phyloP scores from a whole-genome alignment of 1,140 invertebrate species.

The Drosophila nannoptera region DNA sequence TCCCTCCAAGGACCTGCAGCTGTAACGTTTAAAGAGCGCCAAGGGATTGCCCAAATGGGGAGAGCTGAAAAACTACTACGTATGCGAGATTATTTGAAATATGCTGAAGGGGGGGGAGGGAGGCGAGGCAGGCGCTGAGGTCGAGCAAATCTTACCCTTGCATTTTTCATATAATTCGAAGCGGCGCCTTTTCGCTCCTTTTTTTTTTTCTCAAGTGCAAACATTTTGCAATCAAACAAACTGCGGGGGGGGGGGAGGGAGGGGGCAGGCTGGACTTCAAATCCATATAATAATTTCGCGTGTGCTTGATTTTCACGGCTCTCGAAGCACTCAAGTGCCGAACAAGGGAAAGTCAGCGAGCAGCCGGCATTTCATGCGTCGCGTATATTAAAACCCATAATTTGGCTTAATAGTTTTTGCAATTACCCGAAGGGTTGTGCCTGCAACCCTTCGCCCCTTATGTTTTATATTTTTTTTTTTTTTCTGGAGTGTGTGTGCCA shows the following conservation, averaged over 20 bases:
- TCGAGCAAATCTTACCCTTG: conserved; percentile 69
- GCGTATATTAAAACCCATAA: conserved; percentile 75
- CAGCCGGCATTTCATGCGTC: conserved; percentile 43
- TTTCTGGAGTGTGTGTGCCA: neutral
- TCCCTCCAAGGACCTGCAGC: conserved; percentile 29
- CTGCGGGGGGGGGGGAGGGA: neutral
- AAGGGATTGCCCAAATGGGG: conserved; percentile 50
- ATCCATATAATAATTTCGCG: conserved; percentile 74
- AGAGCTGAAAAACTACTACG: conserved; percentile 24
- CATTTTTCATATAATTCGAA: conserved; percentile 53
- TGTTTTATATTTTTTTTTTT: conserved; percentile 6
- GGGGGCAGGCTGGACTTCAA: conserved; percentile 34
- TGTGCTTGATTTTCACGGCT: conserved; percentile 73
- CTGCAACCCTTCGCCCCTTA: conserved; percentile 13
- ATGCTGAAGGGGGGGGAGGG: neutral
- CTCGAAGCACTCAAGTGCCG: conserved; percentile 67
- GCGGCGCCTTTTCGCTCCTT: conserved; percentile 18
- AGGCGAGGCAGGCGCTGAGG: conserved; percentile 11
- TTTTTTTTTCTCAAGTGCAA: conserved; percentile 33
- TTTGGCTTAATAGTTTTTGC: conserved; percentile 77
- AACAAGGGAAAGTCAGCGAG: conserved; percentile 29
- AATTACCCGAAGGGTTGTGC: conserved; percentile 65
- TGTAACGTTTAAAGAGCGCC: conserved; percentile 65
- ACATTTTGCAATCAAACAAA: conserved; percentile 62
- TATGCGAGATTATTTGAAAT: conserved; percentile 22